phyloP scores from a whole-genome alignment of 2,113 vertebrate species.

The Taurulus bubalis region DNA sequence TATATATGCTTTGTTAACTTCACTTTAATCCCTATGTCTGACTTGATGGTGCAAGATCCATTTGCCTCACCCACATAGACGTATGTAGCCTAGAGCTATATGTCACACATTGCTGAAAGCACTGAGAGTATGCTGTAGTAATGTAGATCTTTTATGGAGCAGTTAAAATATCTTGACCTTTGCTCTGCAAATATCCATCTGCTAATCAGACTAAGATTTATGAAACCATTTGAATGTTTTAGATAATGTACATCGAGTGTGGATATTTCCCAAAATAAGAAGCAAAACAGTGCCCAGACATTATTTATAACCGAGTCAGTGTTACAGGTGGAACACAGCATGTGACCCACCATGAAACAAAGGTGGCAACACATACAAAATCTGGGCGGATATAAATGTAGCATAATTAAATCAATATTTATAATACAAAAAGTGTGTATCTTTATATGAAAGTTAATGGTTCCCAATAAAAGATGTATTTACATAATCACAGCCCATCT shows the following conservation, averaged over 20 bases:
- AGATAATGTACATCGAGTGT: neutral
- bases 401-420: neutral
- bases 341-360: slow-evolving; percentile 11
- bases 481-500: neutral
- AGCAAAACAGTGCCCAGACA: neutral
- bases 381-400: neutral
- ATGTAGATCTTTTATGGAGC: neutral
- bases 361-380: neutral
- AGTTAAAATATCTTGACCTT: slow-evolving; percentile 30
- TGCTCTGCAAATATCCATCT: neutral
- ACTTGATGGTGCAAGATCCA: slow-evolving; percentile 15
- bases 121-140: neutral
- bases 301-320: neutral
- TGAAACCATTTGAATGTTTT: slow-evolving; percentile 7
- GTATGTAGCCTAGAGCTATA: neutral
- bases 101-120: slow-evolving; percentile 17
- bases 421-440: neutral
- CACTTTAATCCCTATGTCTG: neutral
- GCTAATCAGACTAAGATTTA: neutral
- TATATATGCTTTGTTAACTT: slow-evolving; percentile 6
- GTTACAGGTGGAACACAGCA: slow-evolving; percentile 7
- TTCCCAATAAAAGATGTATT: neutral
- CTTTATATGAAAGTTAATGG: neutral
- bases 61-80: slow-evolving; percentile 10
- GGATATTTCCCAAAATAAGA: neutral